Evolutionary conservation across 2,888 invertebrate genomes (phyloP), one percentile per base, ranked within the genome.

Genomic region (Nipponacmea schrenckii): DNA sequence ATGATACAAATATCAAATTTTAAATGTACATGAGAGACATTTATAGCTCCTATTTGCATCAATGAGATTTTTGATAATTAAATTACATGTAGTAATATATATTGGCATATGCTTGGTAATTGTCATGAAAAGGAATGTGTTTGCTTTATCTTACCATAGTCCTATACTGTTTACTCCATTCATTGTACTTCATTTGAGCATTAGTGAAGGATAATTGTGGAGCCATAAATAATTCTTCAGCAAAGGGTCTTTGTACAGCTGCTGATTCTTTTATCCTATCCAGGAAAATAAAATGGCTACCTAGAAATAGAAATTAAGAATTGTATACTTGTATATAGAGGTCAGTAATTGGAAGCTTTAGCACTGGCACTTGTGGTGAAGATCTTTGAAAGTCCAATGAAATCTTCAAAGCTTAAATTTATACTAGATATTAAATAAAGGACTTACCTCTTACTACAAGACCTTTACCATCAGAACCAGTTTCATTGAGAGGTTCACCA

Each of bases 401-500:
- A 31, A 31, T 31, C 31, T 3, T 31, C 31, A 31, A 31, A 31
- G 31, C 31, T 31, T 31, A 2, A 31, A 31, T 31, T 2, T 31
- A 31, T 31, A 5, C 5, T 31, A 31, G 31, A 31, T 31, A 31
- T 31, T 31, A 31, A 5, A 39, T 39, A 10, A 1, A 39, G 8
- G 46, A 67, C 68, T 56, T 68, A 85, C 89, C 89, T 80, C 86
- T 82, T 27, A 83, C 84, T 24, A 89, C 85, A 17, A 91, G 82
- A 5, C 90, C 90, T 67, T 84, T 83, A 17, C 89, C 89, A 81
- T 88, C 86, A 24, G 79, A 79, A 26, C 90, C 90, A 2, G 91
- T 91, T 89, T 99, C 98, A 83, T 96, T 95, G 0, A 98, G 88
- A 0, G 97, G 93, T 89, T 98, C 97, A 0, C 91, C 94, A 0